Evolutionary conservation across 2,888 invertebrate species (phyloP).

Genomic region (Drosophila prostipennis): DNA sequence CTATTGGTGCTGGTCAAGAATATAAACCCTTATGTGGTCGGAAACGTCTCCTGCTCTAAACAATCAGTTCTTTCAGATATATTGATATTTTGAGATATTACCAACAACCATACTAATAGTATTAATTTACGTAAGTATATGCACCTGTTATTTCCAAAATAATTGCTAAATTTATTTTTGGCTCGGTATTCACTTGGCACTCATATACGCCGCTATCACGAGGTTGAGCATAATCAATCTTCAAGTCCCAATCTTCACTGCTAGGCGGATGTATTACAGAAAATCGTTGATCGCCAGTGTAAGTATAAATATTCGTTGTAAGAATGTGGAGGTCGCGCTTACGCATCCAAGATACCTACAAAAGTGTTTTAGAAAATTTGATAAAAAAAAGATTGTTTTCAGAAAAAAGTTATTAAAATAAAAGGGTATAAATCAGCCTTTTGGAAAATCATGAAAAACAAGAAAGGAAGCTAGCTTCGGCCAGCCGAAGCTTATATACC

Average conservation of each 20-base stretch:
- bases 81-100: no score
- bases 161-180: constrained; percentile 94
- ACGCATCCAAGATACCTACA: constrained; percentile 84
- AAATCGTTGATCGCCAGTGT: constrained; percentile 94
- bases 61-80: no score
- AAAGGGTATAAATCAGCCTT: no score
- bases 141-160: constrained; percentile 91
- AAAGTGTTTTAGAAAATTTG: background rate
- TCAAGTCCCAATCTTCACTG: constrained; percentile 94
- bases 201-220: constrained; percentile 94
- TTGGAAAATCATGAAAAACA: no score
- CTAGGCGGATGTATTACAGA: constrained; percentile 93
- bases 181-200: constrained; percentile 95
- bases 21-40: no score
- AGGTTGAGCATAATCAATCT: constrained; percentile 92
- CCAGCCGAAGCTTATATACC: no score
- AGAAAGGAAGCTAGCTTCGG: no score
- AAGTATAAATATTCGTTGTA: constrained; percentile 93
- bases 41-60: no score
- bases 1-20: no score
- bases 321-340: constrained; percentile 89
- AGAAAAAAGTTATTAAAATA: no score
- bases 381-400: no score
- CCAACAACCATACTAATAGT: background rate
- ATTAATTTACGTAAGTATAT: background rate